Percentiles rank a stretch among this genome's conserved stretches.
phyloP scores from a whole-genome alignment of 2,113 vertebrate species.

The Origma solitaria region DNA sequence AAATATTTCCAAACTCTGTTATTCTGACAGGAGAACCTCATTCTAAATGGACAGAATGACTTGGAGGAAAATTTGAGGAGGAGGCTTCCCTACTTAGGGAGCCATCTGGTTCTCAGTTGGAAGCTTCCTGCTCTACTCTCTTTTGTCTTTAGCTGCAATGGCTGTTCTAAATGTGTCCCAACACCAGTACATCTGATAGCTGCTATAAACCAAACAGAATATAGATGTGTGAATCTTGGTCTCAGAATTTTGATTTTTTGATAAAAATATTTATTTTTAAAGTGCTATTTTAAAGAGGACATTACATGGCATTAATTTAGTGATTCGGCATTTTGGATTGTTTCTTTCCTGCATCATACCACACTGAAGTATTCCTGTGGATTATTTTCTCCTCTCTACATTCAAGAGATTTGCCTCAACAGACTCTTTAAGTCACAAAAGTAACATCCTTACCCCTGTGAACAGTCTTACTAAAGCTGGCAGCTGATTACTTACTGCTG shows the following conservation, averaged over 20 bases:
- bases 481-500: background rate
- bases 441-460: background rate
- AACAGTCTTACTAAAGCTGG: background rate
- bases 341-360: background rate
- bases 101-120: conserved; percentile 2
- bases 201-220: background rate
- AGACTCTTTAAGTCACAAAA: background rate
- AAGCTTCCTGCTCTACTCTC: background rate
- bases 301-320: background rate
- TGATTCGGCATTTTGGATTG: background rate
- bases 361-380: background rate
- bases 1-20: background rate
- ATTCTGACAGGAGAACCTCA: background rate
- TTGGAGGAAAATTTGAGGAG: background rate
- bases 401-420: background rate
- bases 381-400: background rate
- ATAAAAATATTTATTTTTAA: background rate
- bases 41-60: background rate
- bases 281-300: background rate
- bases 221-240: background rate
- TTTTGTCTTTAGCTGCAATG: background rate
- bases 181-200: background rate
- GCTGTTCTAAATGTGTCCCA: background rate
- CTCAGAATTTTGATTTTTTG: background rate
- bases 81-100: background rate